phyloP scores from a whole-genome alignment of 2,888 invertebrate genomes.

The Beris chalybata region DNA sequence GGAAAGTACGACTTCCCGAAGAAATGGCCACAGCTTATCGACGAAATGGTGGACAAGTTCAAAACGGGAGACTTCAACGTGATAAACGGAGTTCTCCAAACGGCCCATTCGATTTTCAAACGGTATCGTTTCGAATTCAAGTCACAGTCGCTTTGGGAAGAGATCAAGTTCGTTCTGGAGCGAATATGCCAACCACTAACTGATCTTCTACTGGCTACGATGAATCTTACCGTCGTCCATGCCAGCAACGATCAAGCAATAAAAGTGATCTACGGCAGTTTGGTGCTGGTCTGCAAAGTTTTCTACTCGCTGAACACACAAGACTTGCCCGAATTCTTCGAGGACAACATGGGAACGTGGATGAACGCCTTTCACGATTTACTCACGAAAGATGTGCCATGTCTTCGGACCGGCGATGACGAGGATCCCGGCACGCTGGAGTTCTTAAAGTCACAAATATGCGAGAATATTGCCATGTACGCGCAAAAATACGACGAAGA shows the following conservation, averaged over 20 bases:
- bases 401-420: slow-evolving; percentile 76
- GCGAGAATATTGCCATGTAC: slow-evolving; percentile 92
- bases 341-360: slow-evolving; percentile 95
- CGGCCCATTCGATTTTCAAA: slow-evolving; percentile 96
- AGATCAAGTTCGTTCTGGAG: slow-evolving; percentile 95
- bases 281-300: slow-evolving; percentile 88
- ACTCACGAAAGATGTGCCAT: slow-evolving; percentile 75
- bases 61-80: slow-evolving; percentile 88
- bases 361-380: slow-evolving; percentile 88
- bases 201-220: slow-evolving; percentile 86
- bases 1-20: slow-evolving; percentile 96
- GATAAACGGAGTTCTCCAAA: slow-evolving; percentile 91
- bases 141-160: slow-evolving; percentile 91
- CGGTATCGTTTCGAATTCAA: slow-evolving; percentile 95
- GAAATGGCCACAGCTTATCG: slow-evolving; percentile 92
- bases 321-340: slow-evolving; percentile 98
- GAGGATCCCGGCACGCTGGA: slow-evolving; percentile 89
- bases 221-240: slow-evolving; percentile 77
- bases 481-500: slow-evolving; percentile 99
- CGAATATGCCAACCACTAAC: slow-evolving; percentile 93
- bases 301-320: slow-evolving; percentile 97
- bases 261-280: slow-evolving; percentile 84
- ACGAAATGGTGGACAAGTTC: slow-evolving; percentile 93
- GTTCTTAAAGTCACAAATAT: slow-evolving; percentile 91
- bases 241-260: slow-evolving; percentile 78